Conservation (phyloP, 2,888 invertebrate genomes). For the Lottia gigantea region DNA sequence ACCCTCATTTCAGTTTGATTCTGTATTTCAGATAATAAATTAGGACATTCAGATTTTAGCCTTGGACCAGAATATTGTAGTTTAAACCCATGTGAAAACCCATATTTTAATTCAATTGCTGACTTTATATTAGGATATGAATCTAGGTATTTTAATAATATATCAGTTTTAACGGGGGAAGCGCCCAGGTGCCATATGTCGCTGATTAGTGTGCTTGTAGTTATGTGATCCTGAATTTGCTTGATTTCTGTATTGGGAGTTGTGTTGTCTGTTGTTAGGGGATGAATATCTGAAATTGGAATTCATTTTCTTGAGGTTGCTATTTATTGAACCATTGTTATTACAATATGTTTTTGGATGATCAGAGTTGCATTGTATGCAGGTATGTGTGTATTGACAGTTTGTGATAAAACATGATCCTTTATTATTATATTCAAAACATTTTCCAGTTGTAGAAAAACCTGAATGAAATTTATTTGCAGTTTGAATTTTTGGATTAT, state of each 20-base stretch:
- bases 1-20: neutral
- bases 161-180: neutral
- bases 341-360: neutral
- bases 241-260: neutral
- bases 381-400: neutral
- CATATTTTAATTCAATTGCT: neutral
- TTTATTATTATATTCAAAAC: neutral
- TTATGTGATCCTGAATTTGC: too few species aligned
- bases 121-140: neutral
- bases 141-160: neutral
- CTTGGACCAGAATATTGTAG: neutral
- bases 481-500: neutral
- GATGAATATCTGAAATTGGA: too few species aligned
- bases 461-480: neutral
- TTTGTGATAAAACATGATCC: neutral
- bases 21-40: neutral
- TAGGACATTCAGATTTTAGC: neutral
- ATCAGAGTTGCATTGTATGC: neutral
- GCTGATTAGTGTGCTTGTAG: neutral
- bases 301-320: neutral
- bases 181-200: neutral
- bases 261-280: neutral
- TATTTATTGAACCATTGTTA: neutral
- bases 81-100: neutral
- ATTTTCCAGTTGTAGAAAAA: neutral